Percentiles rank a stretch among this genome's conserved stretches.
Evolutionary conservation across 2,888 invertebrate species (phyloP).

Genomic region (Lepidochitona cinerea): DNA sequence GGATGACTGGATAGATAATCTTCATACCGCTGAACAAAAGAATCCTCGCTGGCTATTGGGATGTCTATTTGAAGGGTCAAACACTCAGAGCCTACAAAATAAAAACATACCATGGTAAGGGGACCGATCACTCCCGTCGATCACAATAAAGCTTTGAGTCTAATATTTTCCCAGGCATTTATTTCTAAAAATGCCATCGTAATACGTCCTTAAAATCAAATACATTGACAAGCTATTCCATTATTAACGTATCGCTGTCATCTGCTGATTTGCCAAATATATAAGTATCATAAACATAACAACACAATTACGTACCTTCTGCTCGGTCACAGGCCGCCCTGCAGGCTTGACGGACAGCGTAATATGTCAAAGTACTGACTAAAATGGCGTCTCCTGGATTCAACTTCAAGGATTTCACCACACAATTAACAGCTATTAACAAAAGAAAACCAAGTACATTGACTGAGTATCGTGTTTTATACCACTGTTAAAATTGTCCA

Average conservation of each 20-base stretch:
- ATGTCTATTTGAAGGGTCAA: slow-evolving; percentile 38
- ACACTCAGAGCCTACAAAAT: slow-evolving; percentile 32
- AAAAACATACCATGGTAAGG: too few species aligned
- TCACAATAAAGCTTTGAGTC: too few species aligned
- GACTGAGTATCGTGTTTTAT: background rate
- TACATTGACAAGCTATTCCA: too few species aligned
- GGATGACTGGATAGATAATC: slow-evolving; percentile 40
- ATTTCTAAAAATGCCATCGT: too few species aligned
- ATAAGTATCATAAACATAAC: too few species aligned
- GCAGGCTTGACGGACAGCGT: slow-evolving; percentile 23
- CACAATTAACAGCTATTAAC: slow-evolving; percentile 44
- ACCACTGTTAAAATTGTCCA: background rate
- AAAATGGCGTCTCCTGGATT: slow-evolving; percentile 42
- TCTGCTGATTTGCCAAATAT: too few species aligned
- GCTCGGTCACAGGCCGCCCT: background rate
- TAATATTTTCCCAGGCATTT: too few species aligned
- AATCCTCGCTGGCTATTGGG: slow-evolving; percentile 43
- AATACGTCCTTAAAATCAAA: too few species aligned
- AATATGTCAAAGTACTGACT: slow-evolving; percentile 43
- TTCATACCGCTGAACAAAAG: slow-evolving; percentile 42
- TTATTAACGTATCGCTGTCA: too few species aligned
- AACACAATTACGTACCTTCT: background rate
- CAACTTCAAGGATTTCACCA: slow-evolving; percentile 42
- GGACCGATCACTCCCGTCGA: too few species aligned
- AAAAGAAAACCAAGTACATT: background rate